A percentile compares a stretch with the other conserved stretches of the same genome.
These are phyloP conservation scores for Pteropus alecto DNA, from an alignment of 2,113 vertebrate genomes.

Conservation along the genomic window DNA sequence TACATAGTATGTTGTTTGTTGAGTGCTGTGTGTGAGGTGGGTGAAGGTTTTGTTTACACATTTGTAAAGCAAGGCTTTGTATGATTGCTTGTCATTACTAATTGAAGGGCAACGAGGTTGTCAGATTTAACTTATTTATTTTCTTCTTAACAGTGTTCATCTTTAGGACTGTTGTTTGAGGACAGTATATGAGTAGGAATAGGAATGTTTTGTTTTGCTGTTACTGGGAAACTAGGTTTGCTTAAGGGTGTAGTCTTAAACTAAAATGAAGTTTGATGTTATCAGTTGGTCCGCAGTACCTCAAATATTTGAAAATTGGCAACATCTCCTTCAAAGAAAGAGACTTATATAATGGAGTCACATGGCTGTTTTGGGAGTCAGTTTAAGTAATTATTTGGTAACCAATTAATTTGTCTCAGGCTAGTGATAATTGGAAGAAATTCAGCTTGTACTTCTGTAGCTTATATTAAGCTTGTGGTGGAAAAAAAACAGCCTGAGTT, in stretches of 20 bases:
- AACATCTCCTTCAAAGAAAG: not conserved
- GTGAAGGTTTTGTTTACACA: constrained; percentile 36
- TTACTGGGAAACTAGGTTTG: constrained; percentile 1
- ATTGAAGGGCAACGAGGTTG: not conserved
- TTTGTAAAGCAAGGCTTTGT: constrained; percentile 20
- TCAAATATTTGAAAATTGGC: constrained; percentile 8
- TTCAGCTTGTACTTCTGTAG: constrained; percentile 42
- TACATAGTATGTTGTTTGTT: not conserved
- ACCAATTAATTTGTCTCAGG: constrained; percentile 37
- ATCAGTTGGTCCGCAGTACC: not conserved
- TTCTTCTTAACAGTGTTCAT: constrained; percentile 19
- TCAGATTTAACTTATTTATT: constrained; percentile 38
- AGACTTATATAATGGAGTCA: not conserved
- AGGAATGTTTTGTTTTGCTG: constrained; percentile 1
- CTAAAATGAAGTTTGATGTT: constrained; percentile 22
- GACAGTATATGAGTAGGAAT: not conserved
- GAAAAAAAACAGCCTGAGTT: not conserved
- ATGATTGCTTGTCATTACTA: not conserved
- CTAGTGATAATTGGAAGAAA: not conserved
- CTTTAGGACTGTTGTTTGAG: not conserved
- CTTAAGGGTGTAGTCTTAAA: not conserved
- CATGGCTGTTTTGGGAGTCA: not conserved
- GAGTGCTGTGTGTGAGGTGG: constrained; percentile 43
- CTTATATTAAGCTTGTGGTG: constrained; percentile 62
- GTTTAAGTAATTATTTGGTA: constrained; percentile 32